Conservation (phyloP, 1,140 invertebrate genomes). For the Drosophila sucinea region DNA sequence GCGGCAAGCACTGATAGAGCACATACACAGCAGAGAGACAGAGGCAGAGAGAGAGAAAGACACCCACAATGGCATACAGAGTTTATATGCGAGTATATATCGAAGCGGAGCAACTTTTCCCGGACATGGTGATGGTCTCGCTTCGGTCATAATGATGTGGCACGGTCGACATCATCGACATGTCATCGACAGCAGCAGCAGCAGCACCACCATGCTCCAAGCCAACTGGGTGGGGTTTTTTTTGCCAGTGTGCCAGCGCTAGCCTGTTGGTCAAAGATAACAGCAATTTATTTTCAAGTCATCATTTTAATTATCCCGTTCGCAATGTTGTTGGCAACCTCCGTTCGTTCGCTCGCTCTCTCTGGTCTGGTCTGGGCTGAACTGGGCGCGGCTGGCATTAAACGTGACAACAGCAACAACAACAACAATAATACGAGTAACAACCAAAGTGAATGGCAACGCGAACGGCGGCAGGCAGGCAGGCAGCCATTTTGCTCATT, state of each 20-base stretch:
- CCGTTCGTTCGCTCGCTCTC: no score
- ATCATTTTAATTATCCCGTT: slow-evolving; percentile 83
- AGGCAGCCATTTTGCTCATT: slow-evolving; percentile 82
- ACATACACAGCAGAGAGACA: slow-evolving; percentile 53
- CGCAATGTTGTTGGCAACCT: slow-evolving; percentile 62
- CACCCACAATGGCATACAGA: slow-evolving; percentile 17
- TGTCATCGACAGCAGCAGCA: slow-evolving; percentile 64
- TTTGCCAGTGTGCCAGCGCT: slow-evolving; percentile 6
- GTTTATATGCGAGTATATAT: slow-evolving; percentile 7
- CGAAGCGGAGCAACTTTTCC: slow-evolving; percentile 11
- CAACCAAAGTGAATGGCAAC: slow-evolving; percentile 29
- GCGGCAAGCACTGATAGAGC: slow-evolving; percentile 76
- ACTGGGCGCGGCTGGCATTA: slow-evolving; percentile 73
- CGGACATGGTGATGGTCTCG: not conserved
- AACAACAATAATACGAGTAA: slow-evolving; percentile 30
- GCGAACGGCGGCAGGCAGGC: slow-evolving; percentile 16
- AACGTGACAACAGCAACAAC: slow-evolving; percentile 68
- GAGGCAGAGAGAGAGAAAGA: not conserved
- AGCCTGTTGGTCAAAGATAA: slow-evolving; percentile 83
- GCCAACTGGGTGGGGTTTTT: slow-evolving; percentile 39
- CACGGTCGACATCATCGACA: slow-evolving; percentile 74
- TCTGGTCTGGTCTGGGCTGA: slow-evolving; percentile 35
- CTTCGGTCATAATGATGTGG: slow-evolving; percentile 67
- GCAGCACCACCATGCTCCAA: slow-evolving; percentile 19
- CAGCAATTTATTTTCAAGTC: slow-evolving; percentile 83